These are phyloP conservation scores for Psittacula derbiana DNA, from an alignment of 2,797 vertebrate species.

Conservation along the genomic window DNA sequence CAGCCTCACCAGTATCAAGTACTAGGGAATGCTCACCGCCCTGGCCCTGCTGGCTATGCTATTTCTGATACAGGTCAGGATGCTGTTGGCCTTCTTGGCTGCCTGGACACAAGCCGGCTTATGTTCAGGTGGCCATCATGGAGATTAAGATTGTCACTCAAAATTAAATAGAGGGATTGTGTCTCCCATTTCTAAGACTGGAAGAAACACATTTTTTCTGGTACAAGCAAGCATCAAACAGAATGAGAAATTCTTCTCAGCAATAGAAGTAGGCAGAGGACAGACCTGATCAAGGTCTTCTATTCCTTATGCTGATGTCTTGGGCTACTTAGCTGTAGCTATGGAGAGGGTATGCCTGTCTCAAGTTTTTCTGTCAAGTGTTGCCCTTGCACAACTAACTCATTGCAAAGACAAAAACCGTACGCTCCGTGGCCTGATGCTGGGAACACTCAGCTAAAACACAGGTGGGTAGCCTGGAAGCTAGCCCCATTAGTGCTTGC, in stretches of 20 bases:
- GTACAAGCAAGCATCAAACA: neutral
- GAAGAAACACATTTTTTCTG: neutral
- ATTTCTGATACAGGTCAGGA: neutral
- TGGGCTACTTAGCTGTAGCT: neutral
- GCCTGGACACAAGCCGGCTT: neutral
- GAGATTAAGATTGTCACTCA: neutral
- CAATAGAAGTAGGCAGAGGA: neutral
- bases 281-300: neutral
- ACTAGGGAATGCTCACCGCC: neutral
- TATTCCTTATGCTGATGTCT: neutral
- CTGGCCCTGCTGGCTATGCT: neutral
- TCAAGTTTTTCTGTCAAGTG: neutral
- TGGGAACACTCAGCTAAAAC: neutral
- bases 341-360: neutral
- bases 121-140: neutral
- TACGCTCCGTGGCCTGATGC: neutral
- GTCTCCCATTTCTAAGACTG: neutral
- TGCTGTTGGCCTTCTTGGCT: neutral
- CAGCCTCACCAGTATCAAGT: neutral
- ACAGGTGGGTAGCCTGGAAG: neutral
- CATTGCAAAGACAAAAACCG: neutral
- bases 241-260: neutral
- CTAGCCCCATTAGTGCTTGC: neutral
- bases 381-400: neutral
- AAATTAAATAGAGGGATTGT: neutral